phyloP scores from a whole-genome alignment of 2,797 vertebrate genomes.

The Champsocephalus gunnari region DNA sequence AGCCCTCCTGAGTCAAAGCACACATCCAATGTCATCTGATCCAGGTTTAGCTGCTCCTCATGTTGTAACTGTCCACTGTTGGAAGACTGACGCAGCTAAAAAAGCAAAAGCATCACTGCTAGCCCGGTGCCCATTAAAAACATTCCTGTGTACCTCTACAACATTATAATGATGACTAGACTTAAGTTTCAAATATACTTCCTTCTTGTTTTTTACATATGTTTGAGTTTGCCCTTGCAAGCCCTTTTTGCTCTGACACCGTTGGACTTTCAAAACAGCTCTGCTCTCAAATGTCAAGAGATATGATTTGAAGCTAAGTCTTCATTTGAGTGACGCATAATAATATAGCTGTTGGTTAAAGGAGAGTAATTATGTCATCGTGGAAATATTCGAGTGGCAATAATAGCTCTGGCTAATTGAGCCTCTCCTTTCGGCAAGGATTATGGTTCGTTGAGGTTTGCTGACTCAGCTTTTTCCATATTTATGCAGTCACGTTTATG shows the following conservation, averaged over 20 bases:
- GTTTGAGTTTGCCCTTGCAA: neutral
- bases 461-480: slow-evolving; percentile 45
- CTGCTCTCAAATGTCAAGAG: neutral
- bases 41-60: slow-evolving; percentile 58
- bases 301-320: neutral
- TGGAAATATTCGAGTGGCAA: slow-evolving; percentile 44
- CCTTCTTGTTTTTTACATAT: slow-evolving; percentile 10
- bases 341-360: slow-evolving; percentile 5
- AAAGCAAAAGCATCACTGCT: neutral
- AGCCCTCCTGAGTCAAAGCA: slow-evolving; percentile 39
- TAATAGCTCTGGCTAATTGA: slow-evolving; percentile 15
- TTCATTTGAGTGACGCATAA: neutral
- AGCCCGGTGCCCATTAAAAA: no score
- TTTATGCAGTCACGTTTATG: slow-evolving; percentile 40
- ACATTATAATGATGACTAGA: neutral
- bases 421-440: slow-evolving; percentile 7
- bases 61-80: slow-evolving; percentile 26
- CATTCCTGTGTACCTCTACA: neutral
- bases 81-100: slow-evolving; percentile 39
- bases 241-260: neutral
- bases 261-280: neutral
- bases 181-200: neutral
- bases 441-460: slow-evolving; percentile 20
- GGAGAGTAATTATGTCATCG: slow-evolving; percentile 18
- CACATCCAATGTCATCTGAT: slow-evolving; percentile 34